Conservation (phyloP, 64 coral and sea anemone species). For the Stichodactyla mertensii region DNA sequence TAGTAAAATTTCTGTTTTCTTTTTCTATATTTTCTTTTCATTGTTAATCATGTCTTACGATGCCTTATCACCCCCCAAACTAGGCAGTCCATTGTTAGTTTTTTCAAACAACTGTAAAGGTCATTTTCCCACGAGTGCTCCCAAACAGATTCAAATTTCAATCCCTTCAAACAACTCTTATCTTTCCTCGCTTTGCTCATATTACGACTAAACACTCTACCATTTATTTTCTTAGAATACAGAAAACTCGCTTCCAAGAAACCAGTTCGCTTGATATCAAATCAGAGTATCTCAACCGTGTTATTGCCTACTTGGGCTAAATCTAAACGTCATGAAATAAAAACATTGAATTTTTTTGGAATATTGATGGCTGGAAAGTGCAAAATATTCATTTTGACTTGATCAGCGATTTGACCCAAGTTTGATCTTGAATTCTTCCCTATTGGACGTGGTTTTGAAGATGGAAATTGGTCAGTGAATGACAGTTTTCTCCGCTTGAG, state of each 20-base stretch:
- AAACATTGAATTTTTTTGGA: neutral
- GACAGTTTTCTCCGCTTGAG: neutral
- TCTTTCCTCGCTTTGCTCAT: neutral
- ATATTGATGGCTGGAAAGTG: neutral
- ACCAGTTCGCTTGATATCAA: neutral
- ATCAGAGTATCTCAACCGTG: neutral
- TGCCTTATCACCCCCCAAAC: neutral
- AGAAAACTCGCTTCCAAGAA: neutral
- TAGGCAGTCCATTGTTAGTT: neutral
- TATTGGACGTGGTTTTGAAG: neutral
- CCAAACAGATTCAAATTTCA: neutral
- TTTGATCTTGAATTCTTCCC: neutral
- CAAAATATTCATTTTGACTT: neutral
- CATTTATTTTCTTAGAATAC: neutral
- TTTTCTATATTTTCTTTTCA: slow-evolving; percentile 1
- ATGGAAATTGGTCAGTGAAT: neutral
- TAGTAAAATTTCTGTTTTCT: neutral
- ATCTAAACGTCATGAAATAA: neutral
- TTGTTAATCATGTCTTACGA: neutral
- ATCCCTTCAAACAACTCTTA: neutral
- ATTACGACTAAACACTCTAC: neutral
- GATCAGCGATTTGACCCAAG: neutral
- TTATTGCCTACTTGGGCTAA: neutral
- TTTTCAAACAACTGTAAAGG: neutral
- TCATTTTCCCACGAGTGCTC: slow-evolving; percentile 1